Evolutionary conservation across 2,888 invertebrate genomes (phyloP).

Genomic region (Ametastegia equiseti): DNA sequence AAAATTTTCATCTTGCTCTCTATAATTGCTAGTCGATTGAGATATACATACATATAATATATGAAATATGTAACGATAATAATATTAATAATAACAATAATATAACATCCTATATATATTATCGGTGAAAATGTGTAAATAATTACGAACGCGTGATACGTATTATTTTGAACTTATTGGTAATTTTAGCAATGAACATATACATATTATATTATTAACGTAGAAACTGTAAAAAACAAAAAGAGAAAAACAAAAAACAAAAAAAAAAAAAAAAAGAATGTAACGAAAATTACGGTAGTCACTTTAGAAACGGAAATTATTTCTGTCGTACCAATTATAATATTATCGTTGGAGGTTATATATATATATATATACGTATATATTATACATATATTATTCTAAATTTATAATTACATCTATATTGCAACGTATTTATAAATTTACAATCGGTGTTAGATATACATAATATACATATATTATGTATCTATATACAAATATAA

Average conservation of each 20-base stretch:
- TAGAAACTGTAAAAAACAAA: constrained; percentile 1
- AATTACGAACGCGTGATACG: constrained; percentile 36
- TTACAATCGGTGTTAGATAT: constrained; percentile 34
- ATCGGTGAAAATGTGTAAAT: constrained; percentile 45
- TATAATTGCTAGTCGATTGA: constrained; percentile 3
- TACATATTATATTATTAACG: constrained; percentile 12
- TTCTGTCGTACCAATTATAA: constrained; percentile 34
- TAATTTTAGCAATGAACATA: constrained; percentile 34
- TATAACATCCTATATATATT: neutral
- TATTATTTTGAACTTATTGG: constrained; percentile 1
- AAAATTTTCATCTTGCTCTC: constrained; percentile 30
- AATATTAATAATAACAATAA: constrained; percentile 26
- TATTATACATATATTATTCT: too few relatives aligned
- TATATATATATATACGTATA: neutral
- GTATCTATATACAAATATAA: neutral
- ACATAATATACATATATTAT: neutral
- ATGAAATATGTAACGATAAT: constrained; percentile 26
- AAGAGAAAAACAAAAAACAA: neutral
- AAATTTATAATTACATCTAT: constrained; percentile 29
- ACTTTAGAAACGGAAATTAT: constrained; percentile 33
- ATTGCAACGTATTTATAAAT: constrained; percentile 36
- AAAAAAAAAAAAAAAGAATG: neutral
- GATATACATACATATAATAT: neutral
- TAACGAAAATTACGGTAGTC: neutral
- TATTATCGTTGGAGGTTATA: constrained; percentile 19